Conservation (phyloP, 1,140 invertebrate species). For the Pomacea maculata region DNA sequence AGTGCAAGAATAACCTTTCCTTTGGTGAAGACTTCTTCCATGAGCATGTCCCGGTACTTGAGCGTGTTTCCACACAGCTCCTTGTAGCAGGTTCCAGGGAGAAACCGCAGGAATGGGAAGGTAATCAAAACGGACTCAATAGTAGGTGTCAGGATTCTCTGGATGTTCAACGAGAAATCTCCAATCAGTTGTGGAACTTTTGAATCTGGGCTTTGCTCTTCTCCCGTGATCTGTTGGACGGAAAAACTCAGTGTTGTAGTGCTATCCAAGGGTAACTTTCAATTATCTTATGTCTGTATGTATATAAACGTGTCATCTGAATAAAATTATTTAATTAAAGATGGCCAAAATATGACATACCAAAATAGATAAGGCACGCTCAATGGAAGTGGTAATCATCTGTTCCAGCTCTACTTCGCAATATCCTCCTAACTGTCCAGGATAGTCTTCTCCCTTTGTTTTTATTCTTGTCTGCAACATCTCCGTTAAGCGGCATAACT, state of each 20-base stretch:
- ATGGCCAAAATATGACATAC: too few species aligned
- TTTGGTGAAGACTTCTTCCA: constrained; percentile 2
- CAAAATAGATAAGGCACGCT: too few species aligned
- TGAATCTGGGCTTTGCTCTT: neutral
- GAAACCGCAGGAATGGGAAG: neutral
- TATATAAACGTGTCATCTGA: too few species aligned
- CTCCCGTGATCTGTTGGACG: neutral
- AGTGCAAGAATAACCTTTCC: neutral
- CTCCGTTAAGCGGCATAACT: too few species aligned
- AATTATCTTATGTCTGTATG: too few species aligned
- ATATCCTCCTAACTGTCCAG: constrained; percentile 72
- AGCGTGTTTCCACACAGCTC: neutral
- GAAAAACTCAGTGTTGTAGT: too few species aligned
- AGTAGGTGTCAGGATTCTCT: neutral
- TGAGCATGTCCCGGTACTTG: neutral
- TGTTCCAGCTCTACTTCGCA: constrained; percentile 68
- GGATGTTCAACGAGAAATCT: neutral
- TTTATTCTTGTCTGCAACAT: too few species aligned
- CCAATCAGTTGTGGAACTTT: neutral
- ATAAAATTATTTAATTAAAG: too few species aligned
- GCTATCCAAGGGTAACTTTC: too few species aligned
- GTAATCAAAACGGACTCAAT: neutral
- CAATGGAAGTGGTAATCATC: too few species aligned
- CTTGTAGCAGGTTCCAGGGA: neutral
- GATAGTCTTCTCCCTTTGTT: too few species aligned